Conservation (phyloP, 2,888 invertebrate species). For the Aleiodes alternator region DNA sequence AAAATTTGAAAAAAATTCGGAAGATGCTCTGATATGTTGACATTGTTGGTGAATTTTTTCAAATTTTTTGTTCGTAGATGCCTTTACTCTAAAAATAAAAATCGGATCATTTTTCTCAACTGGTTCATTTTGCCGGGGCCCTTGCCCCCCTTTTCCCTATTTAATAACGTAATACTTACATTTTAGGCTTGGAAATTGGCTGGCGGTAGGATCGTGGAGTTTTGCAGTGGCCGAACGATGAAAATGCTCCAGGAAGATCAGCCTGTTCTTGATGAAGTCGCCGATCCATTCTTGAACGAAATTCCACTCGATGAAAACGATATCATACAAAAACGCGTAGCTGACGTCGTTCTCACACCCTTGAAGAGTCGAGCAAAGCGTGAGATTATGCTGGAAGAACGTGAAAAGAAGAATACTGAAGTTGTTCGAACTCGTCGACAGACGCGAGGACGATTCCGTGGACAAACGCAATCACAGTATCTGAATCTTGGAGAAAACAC, state of each 20-base stretch:
- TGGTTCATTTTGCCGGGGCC: no score
- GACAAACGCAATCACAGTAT: constrained; percentile 91
- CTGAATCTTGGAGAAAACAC: constrained; percentile 82
- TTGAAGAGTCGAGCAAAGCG: constrained; percentile 61
- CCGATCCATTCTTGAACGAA: constrained; percentile 66
- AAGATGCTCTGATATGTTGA: no score
- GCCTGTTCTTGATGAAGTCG: constrained; percentile 51
- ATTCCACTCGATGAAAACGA: constrained; percentile 67
- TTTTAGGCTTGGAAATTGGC: constrained; percentile 74
- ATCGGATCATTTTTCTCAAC: not conserved
- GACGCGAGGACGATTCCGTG: constrained; percentile 78
- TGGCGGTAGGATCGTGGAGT: constrained; percentile 75
- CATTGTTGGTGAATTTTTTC: no score
- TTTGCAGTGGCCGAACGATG: constrained; percentile 75
- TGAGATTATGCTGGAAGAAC: constrained; percentile 59
- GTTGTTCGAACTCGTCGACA: constrained; percentile 64
- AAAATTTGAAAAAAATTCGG: no score
- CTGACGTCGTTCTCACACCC: constrained; percentile 58
- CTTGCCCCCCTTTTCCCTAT: no score
- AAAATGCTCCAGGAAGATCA: constrained; percentile 70
- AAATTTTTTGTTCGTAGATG: no score
- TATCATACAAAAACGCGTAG: constrained; percentile 55
- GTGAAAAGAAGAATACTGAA: constrained; percentile 53
- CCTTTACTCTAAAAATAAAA: no score
- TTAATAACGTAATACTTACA: not conserved